A percentile compares a stretch with the other conserved stretches of the same genome.
These are phyloP conservation scores for Solenopsis fugax DNA, from an alignment of 1,140 invertebrate genomes.

Conservation along the genomic window DNA sequence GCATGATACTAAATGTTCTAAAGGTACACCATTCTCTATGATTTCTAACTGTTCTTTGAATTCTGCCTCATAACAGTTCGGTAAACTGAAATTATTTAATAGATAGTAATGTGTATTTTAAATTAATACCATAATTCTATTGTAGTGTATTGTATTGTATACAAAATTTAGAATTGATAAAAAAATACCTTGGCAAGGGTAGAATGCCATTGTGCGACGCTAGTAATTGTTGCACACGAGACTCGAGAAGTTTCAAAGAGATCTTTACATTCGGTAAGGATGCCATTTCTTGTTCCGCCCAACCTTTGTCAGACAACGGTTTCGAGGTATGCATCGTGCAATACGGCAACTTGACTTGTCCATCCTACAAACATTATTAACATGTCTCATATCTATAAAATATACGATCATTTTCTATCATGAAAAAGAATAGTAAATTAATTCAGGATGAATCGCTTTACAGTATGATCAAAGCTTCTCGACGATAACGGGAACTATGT, in stretches of 20 bases:
- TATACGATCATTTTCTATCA: background rate
- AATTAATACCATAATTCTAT: background rate
- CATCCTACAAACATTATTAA: slow-evolving; percentile 83
- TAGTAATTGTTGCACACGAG: slow-evolving; percentile 90
- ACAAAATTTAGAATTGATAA: background rate
- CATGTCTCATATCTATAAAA: background rate
- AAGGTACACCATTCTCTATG: slow-evolving; percentile 90
- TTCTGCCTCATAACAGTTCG: slow-evolving; percentile 92
- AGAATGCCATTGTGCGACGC: slow-evolving; percentile 90
- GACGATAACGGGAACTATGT: slow-evolving; percentile 76
- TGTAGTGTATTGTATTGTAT: background rate
- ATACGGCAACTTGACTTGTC: slow-evolving; percentile 87
- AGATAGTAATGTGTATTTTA: background rate
- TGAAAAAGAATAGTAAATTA: background rate
- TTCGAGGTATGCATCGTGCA: slow-evolving; percentile 89
- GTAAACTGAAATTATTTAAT: slow-evolving; percentile 88
- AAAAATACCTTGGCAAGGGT: slow-evolving; percentile 90
- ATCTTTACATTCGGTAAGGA: slow-evolving; percentile 92
- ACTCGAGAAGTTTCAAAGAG: slow-evolving; percentile 89
- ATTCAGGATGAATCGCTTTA: slow-evolving; percentile 77
- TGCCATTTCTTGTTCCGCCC: slow-evolving; percentile 91
- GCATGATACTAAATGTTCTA: slow-evolving; percentile 95
- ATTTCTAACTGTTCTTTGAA: slow-evolving; percentile 88
- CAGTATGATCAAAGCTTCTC: slow-evolving; percentile 78
- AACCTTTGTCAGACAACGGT: slow-evolving; percentile 89